phyloP scores from a whole-genome alignment of 2,113 vertebrate species.

The Octodon degus region DNA sequence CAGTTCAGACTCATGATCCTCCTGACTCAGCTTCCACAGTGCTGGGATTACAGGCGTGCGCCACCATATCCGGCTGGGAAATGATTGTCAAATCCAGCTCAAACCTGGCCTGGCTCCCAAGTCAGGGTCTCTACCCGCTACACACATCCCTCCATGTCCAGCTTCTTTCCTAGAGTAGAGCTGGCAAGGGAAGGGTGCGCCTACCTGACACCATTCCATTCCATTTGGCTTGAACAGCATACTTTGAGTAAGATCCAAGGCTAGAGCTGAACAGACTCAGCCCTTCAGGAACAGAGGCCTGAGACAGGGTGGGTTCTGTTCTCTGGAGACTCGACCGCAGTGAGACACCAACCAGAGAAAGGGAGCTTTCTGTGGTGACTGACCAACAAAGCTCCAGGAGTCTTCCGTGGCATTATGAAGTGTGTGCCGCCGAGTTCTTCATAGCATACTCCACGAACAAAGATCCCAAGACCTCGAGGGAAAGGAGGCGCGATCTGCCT shows the following conservation, averaged over 20 bases:
- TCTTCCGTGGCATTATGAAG: background rate
- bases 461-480: background rate
- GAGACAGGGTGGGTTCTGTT: background rate
- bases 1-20: no score
- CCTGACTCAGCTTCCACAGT: no score
- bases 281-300: background rate
- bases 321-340: background rate
- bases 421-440: background rate
- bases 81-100: background rate
- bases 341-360: background rate
- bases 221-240: background rate
- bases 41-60: no score
- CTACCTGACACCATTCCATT: background rate
- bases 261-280: background rate
- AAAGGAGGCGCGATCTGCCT: background rate
- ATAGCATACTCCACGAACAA: background rate
- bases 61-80: background rate
- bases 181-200: background rate
- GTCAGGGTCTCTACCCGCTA: background rate
- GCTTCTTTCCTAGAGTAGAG: background rate
- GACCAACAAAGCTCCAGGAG: background rate
- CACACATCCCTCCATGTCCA: background rate
- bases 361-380: background rate
- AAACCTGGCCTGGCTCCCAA: background rate
- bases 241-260: background rate